Evolutionary conservation across 2,888 invertebrate genomes (phyloP).

Genomic region (Pollenia griseotomentosa): DNA sequence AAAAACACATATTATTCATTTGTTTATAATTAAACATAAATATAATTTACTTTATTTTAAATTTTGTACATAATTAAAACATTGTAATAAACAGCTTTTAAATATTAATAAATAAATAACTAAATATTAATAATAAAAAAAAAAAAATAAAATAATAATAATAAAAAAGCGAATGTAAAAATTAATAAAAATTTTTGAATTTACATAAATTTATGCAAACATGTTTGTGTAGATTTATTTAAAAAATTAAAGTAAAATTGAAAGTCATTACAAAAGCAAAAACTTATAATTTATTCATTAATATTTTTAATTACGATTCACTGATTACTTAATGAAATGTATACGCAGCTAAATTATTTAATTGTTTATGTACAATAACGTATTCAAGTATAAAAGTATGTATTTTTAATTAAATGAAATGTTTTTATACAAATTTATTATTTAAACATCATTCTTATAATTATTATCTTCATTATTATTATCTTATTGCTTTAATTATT

Average conservation of each 20-base stretch:
- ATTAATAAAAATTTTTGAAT: not conserved
- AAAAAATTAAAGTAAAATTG: not conserved
- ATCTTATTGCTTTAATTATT: constrained; percentile 32
- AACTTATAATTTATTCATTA: constrained; percentile 22
- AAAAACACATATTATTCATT: not conserved
- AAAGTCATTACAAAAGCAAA: not conserved
- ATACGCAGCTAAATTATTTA: not conserved
- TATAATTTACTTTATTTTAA: not conserved
- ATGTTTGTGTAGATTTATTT: constrained; percentile 14
- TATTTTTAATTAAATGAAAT: constrained; percentile 28
- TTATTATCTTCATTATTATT: not conserved
- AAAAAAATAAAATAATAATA: not conserved
- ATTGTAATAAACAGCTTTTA: constrained; percentile 10
- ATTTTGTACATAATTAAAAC: constrained; percentile 14
- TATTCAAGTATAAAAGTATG: not conserved
- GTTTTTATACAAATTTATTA: constrained; percentile 13
- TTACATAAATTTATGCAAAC: not conserved
- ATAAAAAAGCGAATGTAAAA: not conserved
- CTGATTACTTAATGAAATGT: not conserved
- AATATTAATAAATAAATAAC: constrained; percentile 15
- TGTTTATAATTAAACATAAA: not conserved
- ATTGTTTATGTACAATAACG: constrained; percentile 19
- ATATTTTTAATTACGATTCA: constrained; percentile 29
- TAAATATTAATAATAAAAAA: no score
- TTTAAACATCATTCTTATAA: constrained; percentile 5